phyloP scores from a whole-genome alignment of 53 echinoderm and acorn worm genomes.

The Apostichopus leukothele region DNA sequence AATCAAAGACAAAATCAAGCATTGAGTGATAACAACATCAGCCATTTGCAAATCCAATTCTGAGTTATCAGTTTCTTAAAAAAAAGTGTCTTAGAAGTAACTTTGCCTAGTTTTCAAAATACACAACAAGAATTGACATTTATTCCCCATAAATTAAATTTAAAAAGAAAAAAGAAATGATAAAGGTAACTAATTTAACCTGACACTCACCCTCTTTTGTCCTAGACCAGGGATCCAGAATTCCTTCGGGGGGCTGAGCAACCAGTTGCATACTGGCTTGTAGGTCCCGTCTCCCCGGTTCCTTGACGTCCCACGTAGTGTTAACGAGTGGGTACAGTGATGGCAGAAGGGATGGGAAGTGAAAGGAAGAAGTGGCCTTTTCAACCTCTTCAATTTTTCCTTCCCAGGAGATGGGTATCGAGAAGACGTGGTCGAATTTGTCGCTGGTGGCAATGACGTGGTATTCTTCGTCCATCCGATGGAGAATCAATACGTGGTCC shows the following conservation, averaged over 20 bases:
- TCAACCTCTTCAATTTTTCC: conserved; percentile 15
- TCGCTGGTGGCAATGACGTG: conserved; percentile 55
- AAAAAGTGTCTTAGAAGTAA: too few relatives aligned
- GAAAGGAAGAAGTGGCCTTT: background rate
- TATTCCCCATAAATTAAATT: too few relatives aligned
- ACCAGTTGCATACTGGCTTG: conserved; percentile 50
- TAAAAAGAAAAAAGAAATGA: too few relatives aligned
- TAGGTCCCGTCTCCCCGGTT: conserved; percentile 56
- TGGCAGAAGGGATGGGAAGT: conserved; percentile 41
- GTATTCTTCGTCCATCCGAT: conserved; percentile 43
- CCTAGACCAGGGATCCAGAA: conserved; percentile 65
- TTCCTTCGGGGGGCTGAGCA: conserved; percentile 60
- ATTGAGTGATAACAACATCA: too few relatives aligned
- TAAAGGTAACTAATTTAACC: too few relatives aligned
- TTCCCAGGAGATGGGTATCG: conserved; percentile 47
- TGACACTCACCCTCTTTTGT: conserved; percentile 75
- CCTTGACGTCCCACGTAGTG: conserved; percentile 63
- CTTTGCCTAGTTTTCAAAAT: too few relatives aligned
- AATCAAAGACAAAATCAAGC: too few relatives aligned
- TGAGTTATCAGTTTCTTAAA: too few relatives aligned
- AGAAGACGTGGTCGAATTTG: conserved; percentile 40
- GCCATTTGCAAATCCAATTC: too few relatives aligned
- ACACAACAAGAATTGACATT: too few relatives aligned
- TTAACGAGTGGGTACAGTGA: conserved; percentile 75
- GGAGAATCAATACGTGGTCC: background rate